Evolutionary conservation across 2,113 vertebrate species (phyloP), one percentile per base, ranked within the genome.

Genomic region (Strix uralensis): DNA sequence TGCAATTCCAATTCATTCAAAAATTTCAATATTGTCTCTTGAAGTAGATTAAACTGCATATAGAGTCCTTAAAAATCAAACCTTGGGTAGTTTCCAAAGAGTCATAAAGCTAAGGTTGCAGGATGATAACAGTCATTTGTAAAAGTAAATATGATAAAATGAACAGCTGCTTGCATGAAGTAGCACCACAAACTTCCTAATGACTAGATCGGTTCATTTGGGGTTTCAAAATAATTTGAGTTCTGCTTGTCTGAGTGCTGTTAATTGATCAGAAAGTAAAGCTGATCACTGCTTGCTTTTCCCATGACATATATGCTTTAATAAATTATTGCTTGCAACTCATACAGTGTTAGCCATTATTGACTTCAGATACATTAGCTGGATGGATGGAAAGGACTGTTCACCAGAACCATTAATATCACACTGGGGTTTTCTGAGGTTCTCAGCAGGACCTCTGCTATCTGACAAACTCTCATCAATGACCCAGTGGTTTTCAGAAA

Each of bases 241-340:
- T 86, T 97, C 85, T 95, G 46, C 88, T 96, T 96, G 86, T 90
- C 69, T 85, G 59, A 95, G 96, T 98, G 92, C 96, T 96, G 80
- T 94, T 98, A 98, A 98, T 98, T 98, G 98, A 98, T 98, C 96
- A 96, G 88, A 97, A 97, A 96, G 92, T 94, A 96, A 97, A 96
- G 96, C 74, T 97, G 97, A 97, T 95, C 78, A 77, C 88, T 94
- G 95, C 91, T 84, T 94, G 91, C 92, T 96, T 97, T 83, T 95
- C 96, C 95, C 94, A 69, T 90, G 92, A 90, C 96, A 97, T 86
- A 71, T 82, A 96, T 92, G 46, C 49, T 95, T 97, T 96, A 96
- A 97, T 97, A 98, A 95, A 85, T 96, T 95, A 97, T 97, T 95
- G 92, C 90, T 97, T 93, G 79, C 79, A 93, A 79, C 65, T 78